phyloP scores from a whole-genome alignment of 2,888 invertebrate species.

The Caenorhabditis auriculariae region DNA sequence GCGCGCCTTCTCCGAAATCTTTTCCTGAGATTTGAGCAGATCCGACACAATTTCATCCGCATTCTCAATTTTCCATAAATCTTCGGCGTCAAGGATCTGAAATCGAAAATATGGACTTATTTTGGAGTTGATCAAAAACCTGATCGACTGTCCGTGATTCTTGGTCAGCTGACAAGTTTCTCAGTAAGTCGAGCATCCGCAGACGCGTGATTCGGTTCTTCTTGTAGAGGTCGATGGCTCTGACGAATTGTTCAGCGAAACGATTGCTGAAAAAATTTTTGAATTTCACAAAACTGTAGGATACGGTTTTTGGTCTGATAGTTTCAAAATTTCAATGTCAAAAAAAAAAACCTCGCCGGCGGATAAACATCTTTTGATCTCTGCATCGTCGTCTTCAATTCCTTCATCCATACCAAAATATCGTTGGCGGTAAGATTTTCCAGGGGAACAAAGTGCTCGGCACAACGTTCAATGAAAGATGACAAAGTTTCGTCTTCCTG shows the following conservation, averaged over 20 bases:
- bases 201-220: slow-evolving; percentile 29
- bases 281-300: no score
- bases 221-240: slow-evolving; percentile 9
- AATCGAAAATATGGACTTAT: background rate
- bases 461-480: slow-evolving; percentile 20
- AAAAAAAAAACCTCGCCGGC: slow-evolving; percentile 26
- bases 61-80: slow-evolving; percentile 32
- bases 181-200: slow-evolving; percentile 31
- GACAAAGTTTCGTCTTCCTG: slow-evolving; percentile 18
- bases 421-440: slow-evolving; percentile 7
- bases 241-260: slow-evolving; percentile 27
- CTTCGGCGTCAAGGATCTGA: slow-evolving; percentile 19
- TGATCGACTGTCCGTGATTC: slow-evolving; percentile 4
- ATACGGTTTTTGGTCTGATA: no score
- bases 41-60: slow-evolving; percentile 14
- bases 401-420: slow-evolving; percentile 36
- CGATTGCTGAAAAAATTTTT: slow-evolving; percentile 15
- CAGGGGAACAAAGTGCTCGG: background rate
- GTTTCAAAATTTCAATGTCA: background rate
- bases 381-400: slow-evolving; percentile 38
- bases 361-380: slow-evolving; percentile 34
- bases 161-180: slow-evolving; percentile 16
- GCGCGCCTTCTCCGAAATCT: slow-evolving; percentile 5
- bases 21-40: no score
- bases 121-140: slow-evolving; percentile 1